A percentile compares a stretch with the other conserved stretches of the same genome.
phyloP scores from a whole-genome alignment of 2,113 vertebrate species.

The Elephas maximus region DNA sequence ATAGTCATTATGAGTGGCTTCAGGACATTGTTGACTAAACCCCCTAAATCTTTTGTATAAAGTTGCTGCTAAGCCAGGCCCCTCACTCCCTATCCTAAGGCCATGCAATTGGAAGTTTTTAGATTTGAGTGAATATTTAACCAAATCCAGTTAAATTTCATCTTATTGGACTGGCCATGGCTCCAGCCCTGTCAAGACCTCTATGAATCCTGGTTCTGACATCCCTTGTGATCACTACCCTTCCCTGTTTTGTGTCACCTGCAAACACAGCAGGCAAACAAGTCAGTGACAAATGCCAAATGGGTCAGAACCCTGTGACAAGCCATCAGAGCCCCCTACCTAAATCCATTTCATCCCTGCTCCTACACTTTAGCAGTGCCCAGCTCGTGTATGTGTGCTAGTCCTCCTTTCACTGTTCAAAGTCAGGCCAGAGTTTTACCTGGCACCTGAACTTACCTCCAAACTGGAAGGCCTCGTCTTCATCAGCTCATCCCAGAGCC shows the following conservation, averaged over 20 bases:
- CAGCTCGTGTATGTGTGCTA: conserved; percentile 35
- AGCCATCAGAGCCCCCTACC: background rate
- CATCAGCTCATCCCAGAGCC: conserved; percentile 90
- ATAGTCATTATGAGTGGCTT: conserved; percentile 53
- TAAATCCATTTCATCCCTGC: conserved; percentile 8
- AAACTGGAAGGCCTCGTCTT: conserved; percentile 89
- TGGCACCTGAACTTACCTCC: conserved; percentile 87
- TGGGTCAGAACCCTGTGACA: conserved; percentile 49
- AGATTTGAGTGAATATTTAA: conserved; percentile 22
- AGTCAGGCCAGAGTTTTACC: conserved; percentile 47
- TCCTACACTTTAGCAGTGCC: background rate
- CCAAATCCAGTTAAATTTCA: conserved; percentile 62
- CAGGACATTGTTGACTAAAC: conserved; percentile 29
- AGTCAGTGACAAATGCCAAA: conserved; percentile 58
- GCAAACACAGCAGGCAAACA: conserved; percentile 60
- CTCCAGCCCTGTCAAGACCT: conserved; percentile 29
- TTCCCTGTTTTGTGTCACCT: conserved; percentile 63
- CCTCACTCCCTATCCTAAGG: background rate
- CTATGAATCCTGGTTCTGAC: conserved; percentile 58
- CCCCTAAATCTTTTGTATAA: conserved; percentile 44
- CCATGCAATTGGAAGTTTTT: conserved; percentile 36
- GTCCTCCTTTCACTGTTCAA: conserved; percentile 54
- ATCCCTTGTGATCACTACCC: conserved; percentile 38
- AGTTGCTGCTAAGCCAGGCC: conserved; percentile 22
- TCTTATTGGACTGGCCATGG: conserved; percentile 56